Evolutionary conservation across 2,797 vertebrate genomes (phyloP).

Genomic region (Loris lydekkerianus): DNA sequence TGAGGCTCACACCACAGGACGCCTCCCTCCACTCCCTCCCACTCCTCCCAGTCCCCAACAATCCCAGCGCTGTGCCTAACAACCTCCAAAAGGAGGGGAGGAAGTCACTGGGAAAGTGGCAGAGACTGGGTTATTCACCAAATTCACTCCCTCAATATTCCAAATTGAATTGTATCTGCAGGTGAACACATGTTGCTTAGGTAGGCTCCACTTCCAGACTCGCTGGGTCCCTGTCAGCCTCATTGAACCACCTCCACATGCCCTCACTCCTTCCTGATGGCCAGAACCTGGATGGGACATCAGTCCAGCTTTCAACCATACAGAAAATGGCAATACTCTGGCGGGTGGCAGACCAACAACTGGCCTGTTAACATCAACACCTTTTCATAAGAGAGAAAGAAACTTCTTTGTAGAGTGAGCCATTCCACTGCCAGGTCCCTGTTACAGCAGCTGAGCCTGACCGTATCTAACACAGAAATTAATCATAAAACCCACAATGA

Average conservation of each 20-base stretch:
- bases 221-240: neutral
- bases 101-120: neutral
- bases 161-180: neutral
- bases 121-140: neutral
- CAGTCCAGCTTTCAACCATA: neutral
- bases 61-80: neutral
- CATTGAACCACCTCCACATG: fast-evolving
- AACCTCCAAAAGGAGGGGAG: neutral
- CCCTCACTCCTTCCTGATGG: neutral
- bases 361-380: neutral
- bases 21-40: neutral
- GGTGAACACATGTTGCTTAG: neutral
- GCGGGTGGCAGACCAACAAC: neutral
- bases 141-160: neutral
- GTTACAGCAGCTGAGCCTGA: neutral
- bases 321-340: neutral
- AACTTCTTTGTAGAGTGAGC: neutral
- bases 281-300: neutral
- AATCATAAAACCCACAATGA: neutral
- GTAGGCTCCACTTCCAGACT: neutral
- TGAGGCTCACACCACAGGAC: neutral
- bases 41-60: too few species aligned
- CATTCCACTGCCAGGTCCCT: neutral
- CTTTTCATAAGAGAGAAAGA: neutral
- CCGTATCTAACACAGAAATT: neutral